Evolutionary conservation across 2,113 vertebrate genomes (phyloP), one percentile per base, ranked within the genome.

Genomic region (Nymphicus hollandicus): DNA sequence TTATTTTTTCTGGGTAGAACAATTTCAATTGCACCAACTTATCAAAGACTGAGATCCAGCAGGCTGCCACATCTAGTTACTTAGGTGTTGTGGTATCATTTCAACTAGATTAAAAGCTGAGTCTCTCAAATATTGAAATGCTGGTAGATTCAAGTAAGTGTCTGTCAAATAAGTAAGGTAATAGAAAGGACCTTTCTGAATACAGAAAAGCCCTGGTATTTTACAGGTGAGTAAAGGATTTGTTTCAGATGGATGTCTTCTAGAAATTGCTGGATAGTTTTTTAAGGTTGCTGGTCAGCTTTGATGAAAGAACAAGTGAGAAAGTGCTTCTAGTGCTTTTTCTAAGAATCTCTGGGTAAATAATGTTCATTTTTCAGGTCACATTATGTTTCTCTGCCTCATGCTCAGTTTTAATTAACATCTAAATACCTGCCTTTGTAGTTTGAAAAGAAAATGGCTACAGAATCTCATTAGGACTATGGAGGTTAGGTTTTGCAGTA

Each of bases 341-440:
- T 93, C 72, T 74, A 70, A 85, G 78, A 79, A 49, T 88, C 77
- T 91, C 81, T 43, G 25, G 77, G 82, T 65, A 96, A 95, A 72
- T 85, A 8, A 64, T 44, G 24, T 49, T 92, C 0, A 44, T 58
- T 92, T 94, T 88, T 84, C 53, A 88, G 49, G 27, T 83, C 28
- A 53, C 7, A 35, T 81, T 66, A 46, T 80, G 29, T 87, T 92
- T 89, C 55, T 83, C 18, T 94, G 44, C 7, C 74, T 65, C 50
- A 35, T 82, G 29, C 23, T 89, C 15, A 89, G 22, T 89, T 89
- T 93, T 89, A 60, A 76, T 89, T 73, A 87, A 77, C 58, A 83
- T 94, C 70, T 95, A 96, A 95, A 87, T 82, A 78, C 7, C 39
- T 86, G 3, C 12, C 23, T 73, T 89, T 76, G 29, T 70, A 86